Percentiles rank a stretch among this genome's conserved stretches.
phyloP scores from a whole-genome alignment of 2,113 vertebrate genomes.

The Aplodontia rufa region DNA sequence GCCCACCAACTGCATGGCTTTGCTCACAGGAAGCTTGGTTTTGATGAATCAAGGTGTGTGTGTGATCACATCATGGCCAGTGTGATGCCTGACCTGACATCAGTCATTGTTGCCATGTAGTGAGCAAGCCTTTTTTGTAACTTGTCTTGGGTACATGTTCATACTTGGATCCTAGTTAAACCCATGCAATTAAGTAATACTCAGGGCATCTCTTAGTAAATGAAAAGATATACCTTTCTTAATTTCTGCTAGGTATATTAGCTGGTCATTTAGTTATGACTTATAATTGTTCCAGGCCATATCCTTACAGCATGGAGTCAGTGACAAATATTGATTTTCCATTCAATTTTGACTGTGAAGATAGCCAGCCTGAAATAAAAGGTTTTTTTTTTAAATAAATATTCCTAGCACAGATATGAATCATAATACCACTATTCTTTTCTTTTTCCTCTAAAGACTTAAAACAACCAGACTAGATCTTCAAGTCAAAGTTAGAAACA shows the following conservation, averaged over 20 bases:
- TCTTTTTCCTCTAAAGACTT: background rate
- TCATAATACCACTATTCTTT: background rate
- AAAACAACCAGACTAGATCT: background rate
- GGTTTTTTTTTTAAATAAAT: slow-evolving; percentile 40
- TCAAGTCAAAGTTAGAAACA: slow-evolving; percentile 16
- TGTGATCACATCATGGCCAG: background rate
- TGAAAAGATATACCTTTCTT: background rate
- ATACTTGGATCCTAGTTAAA: background rate
- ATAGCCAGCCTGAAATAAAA: background rate
- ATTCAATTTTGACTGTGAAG: background rate
- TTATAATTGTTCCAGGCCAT: background rate
- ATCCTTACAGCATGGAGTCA: background rate
- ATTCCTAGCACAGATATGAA: background rate
- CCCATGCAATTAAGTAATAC: background rate
- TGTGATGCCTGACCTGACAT: background rate
- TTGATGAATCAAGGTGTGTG: slow-evolving; percentile 97
- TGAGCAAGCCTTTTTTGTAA: background rate
- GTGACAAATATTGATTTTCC: background rate
- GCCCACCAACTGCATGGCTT: slow-evolving; percentile 98
- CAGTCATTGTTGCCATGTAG: background rate
- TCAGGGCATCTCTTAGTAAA: background rate
- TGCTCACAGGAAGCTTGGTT: slow-evolving; percentile 95
- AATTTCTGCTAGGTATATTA: background rate
- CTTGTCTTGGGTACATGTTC: background rate
- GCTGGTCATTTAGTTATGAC: background rate